phyloP scores from a whole-genome alignment of 2,888 invertebrate species.

The Drosophila neonasuta region DNA sequence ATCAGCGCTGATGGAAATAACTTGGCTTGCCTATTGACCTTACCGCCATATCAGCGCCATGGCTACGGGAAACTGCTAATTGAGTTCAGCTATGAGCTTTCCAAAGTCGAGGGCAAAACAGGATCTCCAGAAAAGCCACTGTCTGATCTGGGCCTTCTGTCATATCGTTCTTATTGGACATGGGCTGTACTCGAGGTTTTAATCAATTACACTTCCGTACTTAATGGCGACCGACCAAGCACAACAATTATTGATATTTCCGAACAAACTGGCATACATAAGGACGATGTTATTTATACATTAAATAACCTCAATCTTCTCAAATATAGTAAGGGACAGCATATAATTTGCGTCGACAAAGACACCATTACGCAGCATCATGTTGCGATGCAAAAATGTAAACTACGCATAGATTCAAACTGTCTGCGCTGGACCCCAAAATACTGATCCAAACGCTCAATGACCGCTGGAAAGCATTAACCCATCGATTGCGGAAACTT shows the following conservation, averaged over 20 bases:
- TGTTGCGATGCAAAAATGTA: constrained; percentile 92
- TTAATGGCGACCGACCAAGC: constrained; percentile 94
- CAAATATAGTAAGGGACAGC: constrained; percentile 99
- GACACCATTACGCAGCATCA: constrained; percentile 93
- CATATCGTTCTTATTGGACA: constrained; percentile 99
- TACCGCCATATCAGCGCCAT: constrained; percentile 98
- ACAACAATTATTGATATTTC: constrained; percentile 98
- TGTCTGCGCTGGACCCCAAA: constrained; percentile 99
- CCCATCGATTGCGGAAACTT: background rate
- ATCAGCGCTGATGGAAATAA: constrained; percentile 99
- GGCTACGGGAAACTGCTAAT: constrained; percentile 99
- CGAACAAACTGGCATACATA: constrained; percentile 98
- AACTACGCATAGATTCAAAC: constrained; percentile 95
- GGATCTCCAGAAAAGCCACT: constrained; percentile 99
- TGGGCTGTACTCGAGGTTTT: constrained; percentile 97
- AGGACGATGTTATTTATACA: constrained; percentile 99
- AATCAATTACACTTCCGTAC: constrained; percentile 91
- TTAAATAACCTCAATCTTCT: constrained; percentile 97
- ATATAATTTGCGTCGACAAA: constrained; percentile 95
- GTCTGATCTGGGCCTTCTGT: constrained; percentile 96
- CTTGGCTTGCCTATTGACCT: constrained; percentile 98
- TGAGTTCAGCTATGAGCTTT: constrained; percentile 99
- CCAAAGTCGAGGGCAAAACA: constrained; percentile 97
- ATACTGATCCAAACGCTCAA: constrained; percentile 98
- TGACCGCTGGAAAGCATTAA: constrained; percentile 82